Conservation (phyloP, 2,888 invertebrate species). For the Phortica okadai region DNA sequence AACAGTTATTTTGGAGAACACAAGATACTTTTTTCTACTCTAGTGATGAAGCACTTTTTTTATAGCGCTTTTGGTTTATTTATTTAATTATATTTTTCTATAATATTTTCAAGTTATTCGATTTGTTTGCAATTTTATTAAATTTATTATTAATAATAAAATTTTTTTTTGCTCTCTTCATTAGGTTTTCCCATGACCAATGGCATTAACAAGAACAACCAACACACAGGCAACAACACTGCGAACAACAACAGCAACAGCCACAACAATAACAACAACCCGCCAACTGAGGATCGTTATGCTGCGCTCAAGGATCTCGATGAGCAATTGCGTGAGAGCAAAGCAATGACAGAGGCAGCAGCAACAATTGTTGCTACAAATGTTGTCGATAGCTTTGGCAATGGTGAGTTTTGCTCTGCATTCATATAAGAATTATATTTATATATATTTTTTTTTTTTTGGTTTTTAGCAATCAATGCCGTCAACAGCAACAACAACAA, state of each 20-base stretch:
- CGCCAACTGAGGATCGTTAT: slow-evolving; percentile 89
- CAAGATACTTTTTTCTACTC: not conserved
- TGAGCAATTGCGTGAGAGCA: slow-evolving; percentile 80
- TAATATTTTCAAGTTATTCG: not conserved
- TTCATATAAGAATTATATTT: not conserved
- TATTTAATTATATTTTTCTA: not conserved
- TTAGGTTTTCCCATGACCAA: slow-evolving; percentile 73
- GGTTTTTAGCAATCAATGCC: slow-evolving; percentile 49
- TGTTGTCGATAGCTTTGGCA: slow-evolving; percentile 61
- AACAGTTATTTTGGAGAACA: no score
- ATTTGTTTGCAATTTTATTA: not conserved
- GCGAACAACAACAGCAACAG: slow-evolving; percentile 45
- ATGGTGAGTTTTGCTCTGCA: slow-evolving; percentile 50
- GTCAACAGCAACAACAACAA: slow-evolving; percentile 54
- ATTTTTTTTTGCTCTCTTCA: slow-evolving; percentile 7
- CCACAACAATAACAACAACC: slow-evolving; percentile 54
- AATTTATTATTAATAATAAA: not conserved
- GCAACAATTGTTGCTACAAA: slow-evolving; percentile 57
- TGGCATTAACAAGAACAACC: slow-evolving; percentile 47
- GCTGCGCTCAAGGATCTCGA: slow-evolving; percentile 97
- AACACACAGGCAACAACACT: slow-evolving; percentile 50
- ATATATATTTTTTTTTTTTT: slow-evolving; percentile 17
- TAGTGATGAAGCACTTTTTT: not conserved
- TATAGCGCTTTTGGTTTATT: not conserved
- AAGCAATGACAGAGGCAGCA: slow-evolving; percentile 69